Conservation (phyloP, 2,888 invertebrate genomes). For the Trissolcus brochymenae region DNA sequence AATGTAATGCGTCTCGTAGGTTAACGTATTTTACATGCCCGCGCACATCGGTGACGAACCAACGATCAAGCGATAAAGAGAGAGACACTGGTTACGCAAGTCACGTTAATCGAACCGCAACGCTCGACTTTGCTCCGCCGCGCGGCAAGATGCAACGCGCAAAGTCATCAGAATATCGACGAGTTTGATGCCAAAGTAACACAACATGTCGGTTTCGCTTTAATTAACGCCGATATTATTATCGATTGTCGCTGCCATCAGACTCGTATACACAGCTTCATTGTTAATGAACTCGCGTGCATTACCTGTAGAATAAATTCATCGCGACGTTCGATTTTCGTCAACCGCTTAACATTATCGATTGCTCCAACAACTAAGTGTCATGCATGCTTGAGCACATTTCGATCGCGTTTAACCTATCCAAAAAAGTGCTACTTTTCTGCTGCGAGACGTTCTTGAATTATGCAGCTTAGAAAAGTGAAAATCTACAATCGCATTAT, state of each 20-base stretch:
- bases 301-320: slow-evolving; percentile 40
- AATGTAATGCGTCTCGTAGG: slow-evolving; percentile 49
- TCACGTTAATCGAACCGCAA: slow-evolving; percentile 57
- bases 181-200: slow-evolving; percentile 53
- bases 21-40: slow-evolving; percentile 32
- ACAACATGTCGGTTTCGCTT: slow-evolving; percentile 51
- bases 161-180: slow-evolving; percentile 55
- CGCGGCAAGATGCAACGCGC: slow-evolving; percentile 50
- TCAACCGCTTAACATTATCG: slow-evolving; percentile 28
- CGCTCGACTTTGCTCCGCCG: slow-evolving; percentile 47
- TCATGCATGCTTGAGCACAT: slow-evolving; percentile 2
- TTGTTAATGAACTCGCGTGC: slow-evolving; percentile 47
- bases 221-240: slow-evolving; percentile 52
- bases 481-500: too few relatives aligned
- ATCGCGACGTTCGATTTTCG: slow-evolving; percentile 21
- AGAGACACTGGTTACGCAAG: slow-evolving; percentile 52
- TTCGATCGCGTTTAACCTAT: background rate
- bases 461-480: too few relatives aligned
- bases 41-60: slow-evolving; percentile 35
- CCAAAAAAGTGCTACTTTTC: too few relatives aligned
- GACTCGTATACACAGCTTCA: slow-evolving; percentile 25
- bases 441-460: too few relatives aligned
- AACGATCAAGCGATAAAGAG: slow-evolving; percentile 33
- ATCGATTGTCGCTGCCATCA: slow-evolving; percentile 44
- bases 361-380: slow-evolving; percentile 1